phyloP scores from a whole-genome alignment of 1,140 invertebrate species.

The Dysdera silvatica region DNA sequence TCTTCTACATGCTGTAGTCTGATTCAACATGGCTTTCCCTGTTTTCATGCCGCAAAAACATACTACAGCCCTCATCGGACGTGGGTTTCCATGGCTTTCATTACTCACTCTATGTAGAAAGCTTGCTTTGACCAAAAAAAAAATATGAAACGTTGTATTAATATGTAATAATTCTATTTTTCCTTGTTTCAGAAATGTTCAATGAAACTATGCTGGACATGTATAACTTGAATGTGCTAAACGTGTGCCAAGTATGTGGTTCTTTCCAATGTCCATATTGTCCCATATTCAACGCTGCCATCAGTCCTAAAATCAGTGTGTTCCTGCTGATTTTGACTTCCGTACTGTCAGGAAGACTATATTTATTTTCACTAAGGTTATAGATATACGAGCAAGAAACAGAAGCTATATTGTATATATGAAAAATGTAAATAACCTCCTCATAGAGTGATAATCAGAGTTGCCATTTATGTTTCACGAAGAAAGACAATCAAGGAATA shows the following conservation, averaged over 20 bases:
- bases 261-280: conserved; percentile 97
- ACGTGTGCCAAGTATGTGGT: conserved; percentile 96
- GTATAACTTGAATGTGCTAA: conserved; percentile 74
- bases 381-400: too few species aligned
- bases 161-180: conserved; percentile 11
- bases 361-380: too few species aligned
- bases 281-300: conserved; percentile 66
- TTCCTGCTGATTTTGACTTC: too few species aligned
- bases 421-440: too few species aligned
- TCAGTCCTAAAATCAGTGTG: not conserved
- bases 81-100: not conserved
- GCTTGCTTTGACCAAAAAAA: not conserved
- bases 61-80: not conserved
- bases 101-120: not conserved
- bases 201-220: conserved; percentile 90
- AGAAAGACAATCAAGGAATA: too few species aligned
- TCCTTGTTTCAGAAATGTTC: conserved; percentile 64
- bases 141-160: not conserved
- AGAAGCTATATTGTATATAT: too few species aligned
- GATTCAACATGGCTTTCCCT: not conserved
- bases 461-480: too few species aligned
- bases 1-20: not conserved
- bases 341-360: too few species aligned
- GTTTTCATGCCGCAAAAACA: not conserved
- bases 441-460: too few species aligned